Conservation (phyloP, 2,888 invertebrate species). For the Stenichneumon culpator region DNA sequence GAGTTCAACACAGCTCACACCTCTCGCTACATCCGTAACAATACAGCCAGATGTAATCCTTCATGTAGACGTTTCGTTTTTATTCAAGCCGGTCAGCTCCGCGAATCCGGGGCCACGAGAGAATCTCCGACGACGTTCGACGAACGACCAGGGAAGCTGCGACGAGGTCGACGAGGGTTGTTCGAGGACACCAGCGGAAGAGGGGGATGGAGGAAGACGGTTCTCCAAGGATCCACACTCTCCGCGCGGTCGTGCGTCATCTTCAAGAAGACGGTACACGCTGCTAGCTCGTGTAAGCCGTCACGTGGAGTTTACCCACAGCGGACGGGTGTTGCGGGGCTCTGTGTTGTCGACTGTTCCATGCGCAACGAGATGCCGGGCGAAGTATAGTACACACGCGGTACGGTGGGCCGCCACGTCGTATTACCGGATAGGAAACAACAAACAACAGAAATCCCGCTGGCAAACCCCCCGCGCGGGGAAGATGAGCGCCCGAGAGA, state of each 20-base stretch:
- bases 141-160: neutral
- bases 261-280: constrained; percentile 64
- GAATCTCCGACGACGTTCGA: neutral
- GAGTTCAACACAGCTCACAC: too few species aligned
- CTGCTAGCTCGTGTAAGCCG: constrained; percentile 56
- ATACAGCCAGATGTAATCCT: too few species aligned
- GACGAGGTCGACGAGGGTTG: constrained; percentile 14
- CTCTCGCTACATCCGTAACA: too few species aligned
- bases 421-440: constrained; percentile 68
- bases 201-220: constrained; percentile 30
- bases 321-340: constrained; percentile 41
- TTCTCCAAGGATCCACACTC: constrained; percentile 40
- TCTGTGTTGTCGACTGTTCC: constrained; percentile 44
- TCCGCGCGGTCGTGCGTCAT: constrained; percentile 63
- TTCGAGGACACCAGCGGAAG: neutral
- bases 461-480: constrained; percentile 53
- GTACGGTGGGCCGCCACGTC: constrained; percentile 42
- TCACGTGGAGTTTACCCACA: constrained; percentile 66
- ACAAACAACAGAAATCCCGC: constrained; percentile 75
- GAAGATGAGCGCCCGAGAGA: constrained; percentile 42
- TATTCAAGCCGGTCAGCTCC: too few species aligned
- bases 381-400: constrained; percentile 30
- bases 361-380: constrained; percentile 10
- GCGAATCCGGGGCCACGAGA: neutral
- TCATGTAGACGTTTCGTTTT: too few species aligned